Conservation (phyloP, 1,140 invertebrate species). For the Zaprionus gabonicus region DNA sequence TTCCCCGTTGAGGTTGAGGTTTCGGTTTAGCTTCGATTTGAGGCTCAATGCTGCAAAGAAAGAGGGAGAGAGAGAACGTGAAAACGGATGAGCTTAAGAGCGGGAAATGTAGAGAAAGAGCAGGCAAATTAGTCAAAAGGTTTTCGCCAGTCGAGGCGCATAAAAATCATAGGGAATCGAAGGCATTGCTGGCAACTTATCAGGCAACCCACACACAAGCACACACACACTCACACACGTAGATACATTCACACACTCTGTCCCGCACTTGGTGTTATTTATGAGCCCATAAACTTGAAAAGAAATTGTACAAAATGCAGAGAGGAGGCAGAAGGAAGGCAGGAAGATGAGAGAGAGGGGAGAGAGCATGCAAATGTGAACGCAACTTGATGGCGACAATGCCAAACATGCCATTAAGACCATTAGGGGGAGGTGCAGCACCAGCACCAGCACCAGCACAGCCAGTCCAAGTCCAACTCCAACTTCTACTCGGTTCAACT, state of each 20-base stretch:
- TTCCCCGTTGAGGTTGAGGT: neutral
- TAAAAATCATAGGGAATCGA: slow-evolving; percentile 3
- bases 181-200: neutral
- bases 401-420: slow-evolving; percentile 74
- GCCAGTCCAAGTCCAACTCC: too few relatives aligned
- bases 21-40: neutral
- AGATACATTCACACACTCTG: slow-evolving; percentile 9
- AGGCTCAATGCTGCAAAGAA: slow-evolving; percentile 43
- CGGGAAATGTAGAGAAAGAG: neutral
- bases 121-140: slow-evolving; percentile 25
- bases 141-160: neutral
- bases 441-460: slow-evolving; percentile 4
- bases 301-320: slow-evolving; percentile 67
- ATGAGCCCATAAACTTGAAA: slow-evolving; percentile 71
- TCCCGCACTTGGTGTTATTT: slow-evolving; percentile 63
- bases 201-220: slow-evolving; percentile 1
- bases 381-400: slow-evolving; percentile 64
- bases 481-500: neutral
- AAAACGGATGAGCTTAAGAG: neutral
- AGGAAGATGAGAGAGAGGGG: neutral
- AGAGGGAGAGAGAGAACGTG: neutral
- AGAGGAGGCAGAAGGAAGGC: neutral
- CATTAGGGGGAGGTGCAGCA: slow-evolving; percentile 34
- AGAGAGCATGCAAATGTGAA: slow-evolving; percentile 30
- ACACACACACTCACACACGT: slow-evolving; percentile 21